Evolutionary conservation across 2,113 vertebrate genomes (phyloP).

Genomic region (Ammodytes dubius): DNA sequence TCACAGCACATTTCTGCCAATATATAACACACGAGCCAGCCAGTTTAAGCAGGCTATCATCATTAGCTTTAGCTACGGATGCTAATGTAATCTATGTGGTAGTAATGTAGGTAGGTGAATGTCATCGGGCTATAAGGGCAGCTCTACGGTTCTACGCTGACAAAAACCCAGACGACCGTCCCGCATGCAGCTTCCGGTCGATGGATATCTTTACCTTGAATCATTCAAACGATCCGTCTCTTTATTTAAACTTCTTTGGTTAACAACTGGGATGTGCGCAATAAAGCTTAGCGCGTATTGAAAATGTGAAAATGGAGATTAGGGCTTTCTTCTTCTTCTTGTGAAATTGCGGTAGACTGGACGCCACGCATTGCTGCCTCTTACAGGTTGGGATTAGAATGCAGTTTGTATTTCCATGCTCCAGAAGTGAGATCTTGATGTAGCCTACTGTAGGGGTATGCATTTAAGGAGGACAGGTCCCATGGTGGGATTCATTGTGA

Average conservation of each 20-base stretch:
- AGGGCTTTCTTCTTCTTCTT: no score
- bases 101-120: background rate
- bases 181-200: slow-evolving; percentile 10
- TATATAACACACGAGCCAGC: background rate
- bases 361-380: no score
- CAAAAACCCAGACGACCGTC: background rate
- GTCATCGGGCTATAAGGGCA: background rate
- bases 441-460: no score
- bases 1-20: background rate
- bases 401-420: no score
- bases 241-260: slow-evolving; percentile 86
- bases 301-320: slow-evolving; percentile 68
- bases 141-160: rapidly evolving
- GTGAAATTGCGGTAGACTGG: no score
- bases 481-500: no score
- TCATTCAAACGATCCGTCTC: slow-evolving; percentile 83
- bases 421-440: no score
- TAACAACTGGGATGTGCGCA: slow-evolving; percentile 75
- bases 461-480: no score
- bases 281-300: slow-evolving; percentile 82
- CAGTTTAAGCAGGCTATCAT: background rate
- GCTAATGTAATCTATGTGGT: slow-evolving; percentile 10
- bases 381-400: no score
- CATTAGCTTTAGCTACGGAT: slow-evolving; percentile 43
- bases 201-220: slow-evolving; percentile 78